Conservation (phyloP, 2,113 vertebrate species). For the Tragelaphus strepsiceros region DNA sequence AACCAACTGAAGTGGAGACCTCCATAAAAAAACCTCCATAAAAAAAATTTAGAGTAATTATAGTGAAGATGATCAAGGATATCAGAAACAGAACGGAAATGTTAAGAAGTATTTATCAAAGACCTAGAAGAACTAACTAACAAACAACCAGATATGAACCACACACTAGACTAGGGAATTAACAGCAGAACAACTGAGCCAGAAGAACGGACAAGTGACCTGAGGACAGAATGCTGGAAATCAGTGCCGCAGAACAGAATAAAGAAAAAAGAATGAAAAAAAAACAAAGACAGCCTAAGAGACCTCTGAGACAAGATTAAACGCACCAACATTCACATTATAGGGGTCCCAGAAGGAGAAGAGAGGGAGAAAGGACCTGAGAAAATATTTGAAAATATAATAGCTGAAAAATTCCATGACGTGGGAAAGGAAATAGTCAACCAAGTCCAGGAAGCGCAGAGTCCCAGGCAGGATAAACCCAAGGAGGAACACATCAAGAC, state of each 20-base stretch:
- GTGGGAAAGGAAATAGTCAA: background rate
- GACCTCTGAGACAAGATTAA: background rate
- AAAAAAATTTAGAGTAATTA: background rate
- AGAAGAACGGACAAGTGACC: background rate
- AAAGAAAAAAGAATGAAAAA: background rate
- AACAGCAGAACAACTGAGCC: background rate
- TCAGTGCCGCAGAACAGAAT: background rate
- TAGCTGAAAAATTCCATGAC: background rate
- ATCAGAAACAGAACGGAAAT: background rate
- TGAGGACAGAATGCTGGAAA: background rate
- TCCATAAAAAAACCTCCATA: background rate
- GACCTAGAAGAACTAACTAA: background rate
- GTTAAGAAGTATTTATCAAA: background rate
- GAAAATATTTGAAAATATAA: background rate
- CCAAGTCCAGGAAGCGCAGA: background rate
- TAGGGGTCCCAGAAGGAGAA: background rate
- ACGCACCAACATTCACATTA: background rate
- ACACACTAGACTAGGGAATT: background rate
- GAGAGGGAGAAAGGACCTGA: background rate
- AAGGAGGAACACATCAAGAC: background rate
- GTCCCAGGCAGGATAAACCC: background rate
- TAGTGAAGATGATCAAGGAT: background rate
- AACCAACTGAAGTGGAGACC: background rate
- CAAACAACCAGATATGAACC: background rate
- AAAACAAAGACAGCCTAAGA: background rate